A percentile compares a stretch with the other conserved stretches of the same genome.
phyloP scores from a whole-genome alignment of 2,113 vertebrate species.

The Nycticebus coucang region DNA sequence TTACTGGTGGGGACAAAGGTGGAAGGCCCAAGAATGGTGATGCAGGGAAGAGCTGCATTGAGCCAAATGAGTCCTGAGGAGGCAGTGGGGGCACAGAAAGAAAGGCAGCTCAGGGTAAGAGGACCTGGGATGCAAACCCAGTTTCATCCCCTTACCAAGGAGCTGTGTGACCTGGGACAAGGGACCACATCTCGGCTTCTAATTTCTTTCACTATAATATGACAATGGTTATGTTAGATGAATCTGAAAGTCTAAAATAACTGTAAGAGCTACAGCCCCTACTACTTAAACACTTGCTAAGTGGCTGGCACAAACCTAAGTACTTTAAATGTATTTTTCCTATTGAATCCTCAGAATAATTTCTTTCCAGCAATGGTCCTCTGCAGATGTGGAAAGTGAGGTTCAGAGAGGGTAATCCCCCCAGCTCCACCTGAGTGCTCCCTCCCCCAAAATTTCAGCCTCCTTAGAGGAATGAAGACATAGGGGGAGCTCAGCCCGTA shows the following conservation, averaged over 20 bases:
- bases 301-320: slow-evolving; percentile 35
- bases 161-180: background rate
- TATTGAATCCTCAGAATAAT: background rate
- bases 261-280: background rate
- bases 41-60: background rate
- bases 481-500: background rate
- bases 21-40: background rate
- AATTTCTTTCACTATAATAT: background rate
- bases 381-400: background rate
- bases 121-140: background rate
- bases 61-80: background rate
- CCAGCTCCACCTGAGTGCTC: background rate
- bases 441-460: background rate
- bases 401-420: background rate
- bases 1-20: background rate
- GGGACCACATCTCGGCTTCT: background rate
- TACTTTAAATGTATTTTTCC: slow-evolving; percentile 13
- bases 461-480: background rate
- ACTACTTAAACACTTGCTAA: background rate
- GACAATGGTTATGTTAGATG: background rate
- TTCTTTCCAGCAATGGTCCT: background rate
- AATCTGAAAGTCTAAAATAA: background rate
- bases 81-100: rapidly evolving
- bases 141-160: background rate
- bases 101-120: background rate